phyloP scores from a whole-genome alignment of 2,113 vertebrate genomes.

The human region DNA sequence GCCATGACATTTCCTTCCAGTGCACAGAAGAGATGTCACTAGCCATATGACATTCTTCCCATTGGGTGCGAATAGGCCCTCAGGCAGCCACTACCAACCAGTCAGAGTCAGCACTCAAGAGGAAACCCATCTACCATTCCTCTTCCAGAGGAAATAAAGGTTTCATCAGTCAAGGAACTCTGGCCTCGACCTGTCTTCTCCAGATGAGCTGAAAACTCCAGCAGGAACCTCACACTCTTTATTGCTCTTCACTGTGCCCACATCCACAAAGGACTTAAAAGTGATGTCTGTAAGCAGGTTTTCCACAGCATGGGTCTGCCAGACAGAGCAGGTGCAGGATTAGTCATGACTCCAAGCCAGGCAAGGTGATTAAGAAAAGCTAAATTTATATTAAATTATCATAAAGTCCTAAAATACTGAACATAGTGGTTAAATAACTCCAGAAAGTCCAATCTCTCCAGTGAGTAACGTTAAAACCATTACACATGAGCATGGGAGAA shows the following conservation, averaged over 20 bases:
- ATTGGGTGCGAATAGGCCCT: not conserved
- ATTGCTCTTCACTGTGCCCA: not conserved
- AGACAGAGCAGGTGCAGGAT: not conserved
- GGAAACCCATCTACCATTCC: not conserved
- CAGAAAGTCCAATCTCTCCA: slow-evolving; percentile 93
- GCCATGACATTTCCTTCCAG: not conserved
- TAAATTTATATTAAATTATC: slow-evolving; percentile 93
- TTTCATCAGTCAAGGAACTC: not conserved
- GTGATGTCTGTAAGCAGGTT: slow-evolving; percentile 26
- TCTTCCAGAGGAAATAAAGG: not conserved
- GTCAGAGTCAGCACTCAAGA: not conserved
- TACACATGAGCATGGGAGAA: slow-evolving; percentile 83
- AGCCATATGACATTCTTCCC: not conserved
- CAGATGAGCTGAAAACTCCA: slow-evolving; percentile 5
- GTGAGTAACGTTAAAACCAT: slow-evolving; percentile 94
- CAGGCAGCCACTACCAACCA: not conserved
- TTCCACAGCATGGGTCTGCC: slow-evolving; percentile 8
- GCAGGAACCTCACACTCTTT: not conserved
- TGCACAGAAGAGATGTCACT: not conserved
- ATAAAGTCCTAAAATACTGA: slow-evolving; percentile 89
- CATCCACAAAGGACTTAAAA: not conserved
- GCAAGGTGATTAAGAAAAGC: slow-evolving; percentile 87
- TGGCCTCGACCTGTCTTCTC: slow-evolving; percentile 24
- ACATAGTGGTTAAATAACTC: slow-evolving; percentile 98
- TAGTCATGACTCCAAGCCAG: slow-evolving; percentile 84